phyloP scores from a whole-genome alignment of 2,113 vertebrate species.

The Pimephales promelas region DNA sequence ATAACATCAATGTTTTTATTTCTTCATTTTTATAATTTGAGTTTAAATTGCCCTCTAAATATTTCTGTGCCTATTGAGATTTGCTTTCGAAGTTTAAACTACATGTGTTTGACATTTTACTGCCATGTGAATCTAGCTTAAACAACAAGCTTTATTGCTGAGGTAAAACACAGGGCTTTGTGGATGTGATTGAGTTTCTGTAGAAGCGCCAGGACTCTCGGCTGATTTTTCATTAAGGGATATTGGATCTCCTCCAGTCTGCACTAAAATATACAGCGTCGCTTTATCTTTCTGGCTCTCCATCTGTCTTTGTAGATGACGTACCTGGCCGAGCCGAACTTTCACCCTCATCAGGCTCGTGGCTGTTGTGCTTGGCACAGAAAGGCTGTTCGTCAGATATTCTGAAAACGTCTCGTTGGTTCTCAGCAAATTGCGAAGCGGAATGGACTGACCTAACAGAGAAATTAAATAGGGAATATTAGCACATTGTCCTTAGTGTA shows the following conservation, averaged over 20 bases:
- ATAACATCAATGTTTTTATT: too few species aligned
- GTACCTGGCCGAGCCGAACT: slow-evolving; percentile 63
- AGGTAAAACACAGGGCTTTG: neutral
- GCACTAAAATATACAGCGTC: neutral
- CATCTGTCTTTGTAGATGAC: neutral
- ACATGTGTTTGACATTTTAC: neutral
- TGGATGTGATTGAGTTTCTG: neutral
- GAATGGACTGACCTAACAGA: slow-evolving; percentile 62
- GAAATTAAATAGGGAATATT: neutral
- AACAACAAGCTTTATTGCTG: neutral
- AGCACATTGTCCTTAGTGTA: neutral
- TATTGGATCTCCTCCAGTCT: neutral
- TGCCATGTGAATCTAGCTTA: neutral
- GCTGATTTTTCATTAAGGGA: neutral
- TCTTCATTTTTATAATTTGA: too few species aligned
- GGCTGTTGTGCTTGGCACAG: slow-evolving; percentile 54
- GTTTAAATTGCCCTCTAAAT: too few species aligned
- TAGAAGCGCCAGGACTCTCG: neutral
- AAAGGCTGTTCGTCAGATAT: slow-evolving; percentile 65
- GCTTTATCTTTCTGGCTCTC: neutral
- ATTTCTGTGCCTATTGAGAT: too few species aligned
- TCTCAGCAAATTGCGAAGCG: slow-evolving; percentile 64
- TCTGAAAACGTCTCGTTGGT: slow-evolving; percentile 70
- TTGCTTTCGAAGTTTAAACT: neutral
- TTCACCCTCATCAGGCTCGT: slow-evolving; percentile 65